Evolutionary conservation across 2,888 invertebrate species (phyloP), one percentile per base, ranked within the genome.

Genomic region (Sceliomorpha sp.): DNA sequence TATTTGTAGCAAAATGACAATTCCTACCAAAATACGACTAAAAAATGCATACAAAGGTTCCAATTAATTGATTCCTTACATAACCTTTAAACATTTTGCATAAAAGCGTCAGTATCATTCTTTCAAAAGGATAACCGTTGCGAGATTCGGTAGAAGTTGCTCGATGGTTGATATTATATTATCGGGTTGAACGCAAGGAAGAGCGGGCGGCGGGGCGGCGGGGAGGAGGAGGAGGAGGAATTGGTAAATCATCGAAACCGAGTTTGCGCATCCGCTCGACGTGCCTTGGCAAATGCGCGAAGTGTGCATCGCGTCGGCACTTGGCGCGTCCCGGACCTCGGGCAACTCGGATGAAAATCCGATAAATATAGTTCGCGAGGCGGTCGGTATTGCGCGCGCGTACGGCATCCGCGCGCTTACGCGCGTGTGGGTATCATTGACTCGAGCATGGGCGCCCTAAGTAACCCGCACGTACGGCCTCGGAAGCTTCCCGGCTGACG

Each of bases 381-480:
- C 58, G 36, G 58, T 67, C 68, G 47, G 6, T 39, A 37, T 63
- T 34, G 53, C 32, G 58, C 56, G 69, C 51, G 58, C 62, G 59
- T 51, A 53, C 44, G 12, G 12, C 32, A 12, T 50, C 42, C 14
- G 12, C 12, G 15, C 24, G 55, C 48, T 39, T 56, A 29, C 48
- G 55, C 66, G 48, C 58, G 48, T 60, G 62, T 66, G 53, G 55
- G 32, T 62, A 59, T 60, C 69, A 70, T 68, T 70, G 62, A 56
- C 63, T 44, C 42, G 42, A 67, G 44, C 56, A 32, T 31, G 42
- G 50, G 62, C 50, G 69, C 69, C 59, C 67, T 66, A 63, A 51
- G 56, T 69, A 50, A 70, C 68, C 69, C 72, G 70, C 70, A 71
- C 70, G 72, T 73, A 73, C 72, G 74, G 60, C 73, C 75, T 74